Evolutionary conservation across 2,888 invertebrate genomes (phyloP).

Genomic region (Oasisia sp.): DNA sequence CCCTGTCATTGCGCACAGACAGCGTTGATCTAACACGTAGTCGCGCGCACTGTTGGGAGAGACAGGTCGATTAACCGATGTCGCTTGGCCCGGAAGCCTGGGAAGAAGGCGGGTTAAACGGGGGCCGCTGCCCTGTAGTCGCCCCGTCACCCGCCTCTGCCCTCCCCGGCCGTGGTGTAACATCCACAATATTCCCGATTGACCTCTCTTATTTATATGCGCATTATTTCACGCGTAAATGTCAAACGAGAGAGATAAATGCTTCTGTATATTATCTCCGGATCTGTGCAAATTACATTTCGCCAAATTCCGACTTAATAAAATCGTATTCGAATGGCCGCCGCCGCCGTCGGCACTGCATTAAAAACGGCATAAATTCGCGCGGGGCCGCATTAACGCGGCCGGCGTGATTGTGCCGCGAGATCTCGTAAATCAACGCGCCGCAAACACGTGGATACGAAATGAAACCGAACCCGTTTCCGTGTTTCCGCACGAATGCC

Average conservation of each 20-base stretch:
- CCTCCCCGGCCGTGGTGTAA: neutral
- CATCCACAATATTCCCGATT: neutral
- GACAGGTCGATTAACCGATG: neutral
- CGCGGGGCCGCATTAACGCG: neutral
- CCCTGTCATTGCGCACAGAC: too few relatives aligned
- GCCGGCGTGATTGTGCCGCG: conserved; percentile 4
- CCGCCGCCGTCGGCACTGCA: conserved; percentile 17
- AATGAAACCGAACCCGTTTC: neutral
- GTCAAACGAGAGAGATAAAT: conserved; percentile 32
- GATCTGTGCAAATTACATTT: conserved; percentile 35
- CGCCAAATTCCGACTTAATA: conserved; percentile 32
- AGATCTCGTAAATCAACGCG: conserved; percentile 17
- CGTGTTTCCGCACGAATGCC: conserved; percentile 8
- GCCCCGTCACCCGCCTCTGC: neutral
- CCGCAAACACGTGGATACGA: conserved; percentile 14
- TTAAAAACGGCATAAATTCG: conserved; percentile 27
- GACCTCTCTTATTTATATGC: conserved; percentile 21
- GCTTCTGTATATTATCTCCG: conserved; percentile 22
- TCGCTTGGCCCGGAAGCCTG: neutral
- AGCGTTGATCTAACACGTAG: neutral
- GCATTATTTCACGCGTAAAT: conserved; percentile 31
- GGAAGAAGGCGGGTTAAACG: neutral
- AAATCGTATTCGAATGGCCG: conserved; percentile 30
- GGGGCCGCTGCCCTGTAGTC: neutral
- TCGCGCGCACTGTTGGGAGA: neutral